phyloP scores from a whole-genome alignment of 2,797 vertebrate species.

The Sibirionetta formosa region DNA sequence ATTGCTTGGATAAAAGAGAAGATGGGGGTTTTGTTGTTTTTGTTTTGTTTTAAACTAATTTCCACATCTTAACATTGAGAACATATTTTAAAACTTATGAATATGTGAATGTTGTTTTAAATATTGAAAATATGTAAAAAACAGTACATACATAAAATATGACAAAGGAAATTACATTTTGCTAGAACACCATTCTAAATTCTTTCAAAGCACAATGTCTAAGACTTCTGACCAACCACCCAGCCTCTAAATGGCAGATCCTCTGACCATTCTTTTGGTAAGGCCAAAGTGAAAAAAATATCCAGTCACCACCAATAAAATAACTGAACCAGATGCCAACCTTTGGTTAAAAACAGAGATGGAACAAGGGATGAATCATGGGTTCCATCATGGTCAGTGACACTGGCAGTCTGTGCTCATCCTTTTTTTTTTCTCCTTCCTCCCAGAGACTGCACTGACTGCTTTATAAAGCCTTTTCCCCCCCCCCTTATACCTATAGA shows the following conservation, averaged over 20 bases:
- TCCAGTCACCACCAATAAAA: neutral
- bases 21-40: neutral
- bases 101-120: conserved; percentile 79
- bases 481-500: neutral
- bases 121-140: conserved; percentile 74
- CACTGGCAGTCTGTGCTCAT: no score
- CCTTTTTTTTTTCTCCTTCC: no score
- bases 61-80: conserved; percentile 73
- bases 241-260: neutral
- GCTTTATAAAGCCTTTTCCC: neutral
- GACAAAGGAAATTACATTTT: conserved; percentile 49
- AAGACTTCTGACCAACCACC: neutral
- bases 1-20: conserved; percentile 67
- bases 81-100: conserved; percentile 70
- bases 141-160: conserved; percentile 68
- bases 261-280: neutral
- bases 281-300: neutral
- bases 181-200: neutral
- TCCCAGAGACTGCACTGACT: neutral
- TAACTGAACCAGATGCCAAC: neutral
- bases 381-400: neutral
- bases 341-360: neutral
- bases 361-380: neutral
- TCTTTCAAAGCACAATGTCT: neutral
- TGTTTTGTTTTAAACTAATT: conserved; percentile 42